Evolutionary conservation across 2,888 invertebrate species (phyloP).

Genomic region (Seira sanloemensis): DNA sequence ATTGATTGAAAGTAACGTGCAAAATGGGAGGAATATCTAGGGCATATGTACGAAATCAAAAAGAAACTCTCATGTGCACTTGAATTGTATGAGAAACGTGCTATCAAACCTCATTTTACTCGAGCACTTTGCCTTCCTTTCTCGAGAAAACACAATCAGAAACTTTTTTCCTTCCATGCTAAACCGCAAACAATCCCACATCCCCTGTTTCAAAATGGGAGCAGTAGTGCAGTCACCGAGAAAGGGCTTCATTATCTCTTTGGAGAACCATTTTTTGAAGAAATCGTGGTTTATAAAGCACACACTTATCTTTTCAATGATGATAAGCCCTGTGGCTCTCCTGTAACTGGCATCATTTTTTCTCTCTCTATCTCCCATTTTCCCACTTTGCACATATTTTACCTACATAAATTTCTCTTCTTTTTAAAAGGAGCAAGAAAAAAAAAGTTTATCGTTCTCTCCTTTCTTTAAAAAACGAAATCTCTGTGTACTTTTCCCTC

Average conservation of each 20-base stretch:
- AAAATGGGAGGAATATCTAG: too few relatives aligned
- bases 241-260: not conserved
- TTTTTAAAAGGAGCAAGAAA: not conserved
- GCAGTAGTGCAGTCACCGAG: not conserved
- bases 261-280: not conserved
- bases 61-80: too few relatives aligned
- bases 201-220: not conserved
- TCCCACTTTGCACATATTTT: slow-evolving; percentile 4
- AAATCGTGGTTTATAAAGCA: slow-evolving; percentile 13
- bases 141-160: too few relatives aligned
- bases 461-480: not conserved
- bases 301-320: slow-evolving; percentile 33
- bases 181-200: not conserved
- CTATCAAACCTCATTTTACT: too few relatives aligned
- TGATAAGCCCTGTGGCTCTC: slow-evolving; percentile 44
- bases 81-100: too few relatives aligned
- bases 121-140: too few relatives aligned
- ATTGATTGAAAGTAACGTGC: too few relatives aligned
- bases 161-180: too few relatives aligned
- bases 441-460: not conserved
- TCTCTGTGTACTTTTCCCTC: too few relatives aligned
- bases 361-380: not conserved
- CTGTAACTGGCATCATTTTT: not conserved
- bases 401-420: not conserved
- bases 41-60: too few relatives aligned